These are phyloP conservation scores for Brachypalpus laphriformis DNA, from an alignment of 2,888 invertebrate species.

Conservation along the genomic window DNA sequence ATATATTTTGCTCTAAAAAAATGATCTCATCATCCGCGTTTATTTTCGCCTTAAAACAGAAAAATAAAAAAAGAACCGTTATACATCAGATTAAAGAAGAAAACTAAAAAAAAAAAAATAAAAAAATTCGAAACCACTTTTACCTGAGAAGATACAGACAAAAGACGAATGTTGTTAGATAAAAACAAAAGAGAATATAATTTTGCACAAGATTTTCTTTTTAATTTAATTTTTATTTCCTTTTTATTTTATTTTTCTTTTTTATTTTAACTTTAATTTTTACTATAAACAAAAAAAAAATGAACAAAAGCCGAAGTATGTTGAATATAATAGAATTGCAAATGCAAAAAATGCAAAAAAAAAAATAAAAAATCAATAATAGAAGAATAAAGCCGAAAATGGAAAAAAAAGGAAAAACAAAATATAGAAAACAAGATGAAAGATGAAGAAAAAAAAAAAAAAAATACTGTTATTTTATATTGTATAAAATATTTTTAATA, in stretches of 20 bases:
- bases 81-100: constrained; percentile 40
- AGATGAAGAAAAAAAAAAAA: constrained; percentile 30
- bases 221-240: constrained; percentile 76
- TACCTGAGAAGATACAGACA: constrained; percentile 59
- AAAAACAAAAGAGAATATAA: constrained; percentile 65
- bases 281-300: constrained; percentile 31
- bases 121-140: constrained; percentile 55
- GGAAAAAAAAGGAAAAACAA: constrained; percentile 79
- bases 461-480: constrained; percentile 82
- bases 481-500: constrained; percentile 83
- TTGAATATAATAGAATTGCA: constrained; percentile 65
- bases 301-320: constrained; percentile 58
- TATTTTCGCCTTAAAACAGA: constrained; percentile 81
- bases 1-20: constrained; percentile 77
- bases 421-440: constrained; percentile 66
- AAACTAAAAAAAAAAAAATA: background rate
- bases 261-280: constrained; percentile 67
- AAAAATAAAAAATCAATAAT: constrained; percentile 77
- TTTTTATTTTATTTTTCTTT: constrained; percentile 72
- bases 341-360: constrained; percentile 75
- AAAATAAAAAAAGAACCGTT: constrained; percentile 13
- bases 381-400: constrained; percentile 77
- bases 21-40: constrained; percentile 83
- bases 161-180: constrained; percentile 75
- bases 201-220: constrained; percentile 79